Percentiles rank a stretch among this genome's conserved stretches.
phyloP scores from a whole-genome alignment of 2,113 vertebrate genomes.

The Fulica atra region DNA sequence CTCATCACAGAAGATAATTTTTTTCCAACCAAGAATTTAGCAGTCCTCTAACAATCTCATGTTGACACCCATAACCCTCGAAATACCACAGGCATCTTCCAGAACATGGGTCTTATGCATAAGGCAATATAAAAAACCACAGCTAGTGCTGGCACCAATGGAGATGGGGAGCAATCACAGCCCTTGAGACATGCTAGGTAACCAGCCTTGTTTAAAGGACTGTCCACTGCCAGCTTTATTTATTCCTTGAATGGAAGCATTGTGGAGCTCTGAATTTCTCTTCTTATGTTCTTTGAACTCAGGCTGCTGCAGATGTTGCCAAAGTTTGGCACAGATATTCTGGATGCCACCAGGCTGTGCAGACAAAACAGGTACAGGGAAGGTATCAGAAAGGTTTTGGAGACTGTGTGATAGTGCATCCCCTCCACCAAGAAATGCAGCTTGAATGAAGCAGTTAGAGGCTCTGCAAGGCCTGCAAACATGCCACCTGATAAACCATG shows the following conservation, averaged over 20 bases:
- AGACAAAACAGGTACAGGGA: rapidly evolving
- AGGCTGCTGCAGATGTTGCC: not conserved
- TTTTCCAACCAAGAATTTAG: not conserved
- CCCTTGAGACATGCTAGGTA: not conserved
- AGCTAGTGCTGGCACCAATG: not conserved
- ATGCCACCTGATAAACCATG: not conserved
- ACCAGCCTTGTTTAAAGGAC: not conserved
- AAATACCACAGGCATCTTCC: not conserved
- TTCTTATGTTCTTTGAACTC: not conserved
- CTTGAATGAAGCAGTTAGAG: not conserved
- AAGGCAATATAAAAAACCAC: not conserved
- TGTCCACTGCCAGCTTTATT: not conserved
- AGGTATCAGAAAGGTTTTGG: not conserved
- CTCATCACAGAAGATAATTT: not conserved
- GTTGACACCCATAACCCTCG: not conserved
- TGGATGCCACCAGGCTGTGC: not conserved
- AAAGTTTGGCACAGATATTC: not conserved
- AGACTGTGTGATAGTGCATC: not conserved
- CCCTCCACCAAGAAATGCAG: not conserved
- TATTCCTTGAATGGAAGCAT: not conserved
- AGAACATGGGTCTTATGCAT: rapidly evolving
- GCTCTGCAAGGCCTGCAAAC: not conserved
- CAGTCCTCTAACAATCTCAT: not conserved
- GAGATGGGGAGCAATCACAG: not conserved
- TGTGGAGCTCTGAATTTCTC: not conserved